Base-by-base conservation (phyloP, 2,113 vertebrate genomes). In the Polyodon spathula region DNA sequence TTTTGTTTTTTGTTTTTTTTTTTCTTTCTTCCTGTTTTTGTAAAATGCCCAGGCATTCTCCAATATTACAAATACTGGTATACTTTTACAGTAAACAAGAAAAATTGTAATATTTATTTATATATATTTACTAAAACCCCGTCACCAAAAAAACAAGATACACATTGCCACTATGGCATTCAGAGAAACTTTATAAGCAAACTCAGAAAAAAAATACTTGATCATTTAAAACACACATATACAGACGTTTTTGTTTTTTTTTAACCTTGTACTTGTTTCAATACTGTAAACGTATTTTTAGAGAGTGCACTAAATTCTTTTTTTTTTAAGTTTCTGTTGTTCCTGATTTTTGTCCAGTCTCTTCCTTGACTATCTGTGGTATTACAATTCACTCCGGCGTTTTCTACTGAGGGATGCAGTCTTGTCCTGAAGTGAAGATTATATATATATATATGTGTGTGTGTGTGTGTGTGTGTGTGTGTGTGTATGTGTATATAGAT, bases 261-360 rank as follows among this genome's bases (percentile, higher is more conserved):
- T 94, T 90, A 95, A 89, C 92, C 93, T 95, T 95, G 90, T 94
- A 94, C 91, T 95, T 97, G 92, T 93, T 82, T 93, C 91, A 95
- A 95, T 96, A 95, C 93, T 98, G 94, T 97, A 98, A 98, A 98
- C 95, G 88, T 94, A 93, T 94, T 95, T 94, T 90, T 93, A 93
- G 92, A 97, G 92, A 91, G 93, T 27, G 27, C 27, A 88, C 88
- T 92, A 89, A 87, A 87, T 76, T 71, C n/a, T 56, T 66, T 63
- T 63, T 62, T 62, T 73, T 65, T 66, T 64, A 86, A 86, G 85
- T 85, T 84, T 89, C 84, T 85, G 72, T 87, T 89, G 90, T 89
- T 97, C 91, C 93, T 93, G 93, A 94, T 80, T 82, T 77, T 72
- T 65, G 73, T 79, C 66, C 75, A 78, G 80, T 78, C 78, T 76